Conservation (phyloP, 2,888 invertebrate genomes). For the Pyrocoelia pectoralis region DNA sequence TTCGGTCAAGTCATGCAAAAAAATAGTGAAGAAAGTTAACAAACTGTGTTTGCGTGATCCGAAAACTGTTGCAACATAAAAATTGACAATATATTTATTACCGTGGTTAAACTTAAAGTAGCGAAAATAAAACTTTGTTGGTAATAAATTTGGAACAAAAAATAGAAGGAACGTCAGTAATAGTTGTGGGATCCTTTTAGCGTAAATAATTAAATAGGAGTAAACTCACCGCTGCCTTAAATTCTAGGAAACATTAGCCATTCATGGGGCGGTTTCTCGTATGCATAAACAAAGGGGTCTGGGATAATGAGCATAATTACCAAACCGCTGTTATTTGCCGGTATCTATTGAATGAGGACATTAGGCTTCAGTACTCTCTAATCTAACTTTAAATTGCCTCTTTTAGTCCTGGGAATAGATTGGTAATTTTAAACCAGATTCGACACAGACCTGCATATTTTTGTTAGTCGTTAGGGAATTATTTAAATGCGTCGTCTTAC, state of each 20-base stretch:
- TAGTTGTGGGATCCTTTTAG: background rate
- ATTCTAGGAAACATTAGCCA: slow-evolving; percentile 26
- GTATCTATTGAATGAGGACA: slow-evolving; percentile 32
- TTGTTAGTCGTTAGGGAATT: background rate
- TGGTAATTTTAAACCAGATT: slow-evolving; percentile 23
- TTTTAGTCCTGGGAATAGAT: slow-evolving; percentile 26
- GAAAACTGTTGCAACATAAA: slow-evolving; percentile 3
- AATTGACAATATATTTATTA: background rate
- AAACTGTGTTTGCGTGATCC: slow-evolving; percentile 4
- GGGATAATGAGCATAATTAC: slow-evolving; percentile 32
- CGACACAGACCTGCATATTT: slow-evolving; percentile 1
- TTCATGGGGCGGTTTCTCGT: slow-evolving; percentile 27
- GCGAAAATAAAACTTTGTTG: background rate
- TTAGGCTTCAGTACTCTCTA: slow-evolving; percentile 27
- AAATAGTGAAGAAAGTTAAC: background rate
- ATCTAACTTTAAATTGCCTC: slow-evolving; percentile 32
- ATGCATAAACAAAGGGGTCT: slow-evolving; percentile 30
- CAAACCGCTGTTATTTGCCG: slow-evolving; percentile 31
- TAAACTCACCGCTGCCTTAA: slow-evolving; percentile 8
- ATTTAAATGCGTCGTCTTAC: background rate
- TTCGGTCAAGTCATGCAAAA: background rate
- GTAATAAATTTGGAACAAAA: background rate
- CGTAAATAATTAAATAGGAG: slow-evolving; percentile 24
- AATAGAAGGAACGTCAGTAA: background rate
- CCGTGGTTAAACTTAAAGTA: background rate